These are phyloP conservation scores for Drusus annulatus DNA, from an alignment of 1,140 invertebrate species.

Conservation along the genomic window DNA sequence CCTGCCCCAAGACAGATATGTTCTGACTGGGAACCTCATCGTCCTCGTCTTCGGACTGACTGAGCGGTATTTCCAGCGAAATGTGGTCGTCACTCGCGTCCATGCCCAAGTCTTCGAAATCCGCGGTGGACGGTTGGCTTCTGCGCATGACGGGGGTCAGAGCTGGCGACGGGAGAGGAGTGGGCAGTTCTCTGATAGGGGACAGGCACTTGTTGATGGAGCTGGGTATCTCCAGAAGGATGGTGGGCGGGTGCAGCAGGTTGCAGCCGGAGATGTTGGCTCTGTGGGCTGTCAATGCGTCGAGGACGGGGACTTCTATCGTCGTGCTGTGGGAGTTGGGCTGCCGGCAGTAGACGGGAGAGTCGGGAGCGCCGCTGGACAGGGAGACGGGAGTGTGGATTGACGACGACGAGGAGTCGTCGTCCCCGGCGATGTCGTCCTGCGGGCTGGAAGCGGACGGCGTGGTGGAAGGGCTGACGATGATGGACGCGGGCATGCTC, in stretches of 20 bases:
- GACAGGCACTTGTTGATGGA: slow-evolving; percentile 81
- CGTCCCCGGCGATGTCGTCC: slow-evolving; percentile 76
- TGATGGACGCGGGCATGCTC: slow-evolving; percentile 71
- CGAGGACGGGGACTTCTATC: slow-evolving; percentile 78
- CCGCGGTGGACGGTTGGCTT: slow-evolving; percentile 60
- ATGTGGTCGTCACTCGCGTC: slow-evolving; percentile 66
- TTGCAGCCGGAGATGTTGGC: slow-evolving; percentile 70
- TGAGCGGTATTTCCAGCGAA: slow-evolving; percentile 63
- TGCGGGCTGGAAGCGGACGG: slow-evolving; percentile 79
- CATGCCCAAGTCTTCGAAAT: slow-evolving; percentile 66
- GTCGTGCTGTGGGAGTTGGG: slow-evolving; percentile 65
- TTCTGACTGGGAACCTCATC: slow-evolving; percentile 57
- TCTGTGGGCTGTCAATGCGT: slow-evolving; percentile 77
- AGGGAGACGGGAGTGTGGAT: slow-evolving; percentile 73
- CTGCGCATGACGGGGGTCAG: slow-evolving; percentile 77
- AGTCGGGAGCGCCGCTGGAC: slow-evolving; percentile 72
- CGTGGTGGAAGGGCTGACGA: slow-evolving; percentile 75
- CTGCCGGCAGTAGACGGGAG: slow-evolving; percentile 68
- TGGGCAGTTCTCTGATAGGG: slow-evolving; percentile 81
- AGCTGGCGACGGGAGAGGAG: slow-evolving; percentile 78
- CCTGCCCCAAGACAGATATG: slow-evolving; percentile 38
- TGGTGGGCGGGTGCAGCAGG: slow-evolving; percentile 77
- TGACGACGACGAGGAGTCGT: slow-evolving; percentile 76
- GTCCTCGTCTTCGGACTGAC: slow-evolving; percentile 55
- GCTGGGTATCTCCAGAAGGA: slow-evolving; percentile 80